Evolutionary conservation across 1,140 invertebrate species (phyloP).

Genomic region (Himalopsyche phryganea): DNA sequence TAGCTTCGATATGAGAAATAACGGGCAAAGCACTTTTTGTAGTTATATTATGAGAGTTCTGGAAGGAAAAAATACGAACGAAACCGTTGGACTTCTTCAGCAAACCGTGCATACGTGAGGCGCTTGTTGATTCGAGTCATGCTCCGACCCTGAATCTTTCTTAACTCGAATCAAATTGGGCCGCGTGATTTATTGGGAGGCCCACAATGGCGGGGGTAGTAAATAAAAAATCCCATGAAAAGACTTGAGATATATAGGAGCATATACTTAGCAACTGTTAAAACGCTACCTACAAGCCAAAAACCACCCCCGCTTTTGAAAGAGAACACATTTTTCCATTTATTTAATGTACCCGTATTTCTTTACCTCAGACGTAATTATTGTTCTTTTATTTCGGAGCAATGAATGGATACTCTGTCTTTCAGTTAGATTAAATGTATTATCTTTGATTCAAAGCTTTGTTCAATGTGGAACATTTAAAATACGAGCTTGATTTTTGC

Average conservation of each 20-base stretch:
- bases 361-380: too few species aligned
- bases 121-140: constrained; percentile 29
- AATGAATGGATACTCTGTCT: too few species aligned
- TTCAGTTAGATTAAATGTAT: too few species aligned
- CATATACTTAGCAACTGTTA: too few species aligned
- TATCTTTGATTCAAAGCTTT: too few species aligned
- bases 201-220: constrained; percentile 17
- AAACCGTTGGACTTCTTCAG: constrained; percentile 16
- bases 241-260: background rate
- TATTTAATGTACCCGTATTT: background rate
- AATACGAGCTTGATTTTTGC: too few species aligned
- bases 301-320: background rate
- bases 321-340: background rate
- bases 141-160: constrained; percentile 34
- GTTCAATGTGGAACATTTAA: too few species aligned
- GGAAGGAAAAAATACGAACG: constrained; percentile 13
- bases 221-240: constrained; percentile 22
- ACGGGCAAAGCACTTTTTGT: constrained; percentile 3
- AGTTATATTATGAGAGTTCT: constrained; percentile 2
- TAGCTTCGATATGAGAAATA: background rate
- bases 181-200: constrained; percentile 32
- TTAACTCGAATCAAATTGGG: constrained; percentile 36
- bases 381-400: too few species aligned
- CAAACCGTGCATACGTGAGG: constrained; percentile 25
- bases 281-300: too few species aligned